Evolutionary conservation across 1,140 invertebrate genomes (phyloP), one percentile per base, ranked within the genome.

Genomic region (Drosophila ohnishii): DNA sequence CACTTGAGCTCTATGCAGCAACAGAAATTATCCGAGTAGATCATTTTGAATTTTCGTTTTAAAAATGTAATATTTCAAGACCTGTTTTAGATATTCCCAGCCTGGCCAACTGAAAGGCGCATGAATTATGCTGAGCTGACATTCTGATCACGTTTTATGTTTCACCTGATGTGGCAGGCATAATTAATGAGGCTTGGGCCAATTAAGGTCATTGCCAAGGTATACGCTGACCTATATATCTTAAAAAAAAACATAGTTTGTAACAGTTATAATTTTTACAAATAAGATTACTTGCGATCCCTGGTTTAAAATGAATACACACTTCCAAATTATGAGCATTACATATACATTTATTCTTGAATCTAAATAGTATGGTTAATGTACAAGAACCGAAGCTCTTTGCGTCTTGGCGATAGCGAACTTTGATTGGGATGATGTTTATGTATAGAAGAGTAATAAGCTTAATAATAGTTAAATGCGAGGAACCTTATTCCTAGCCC

Each of bases 1-100:
- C 70, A 66, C 39, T 39, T 79, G 0, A 87, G 50, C 0, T 76
- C 72, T 0, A 87, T 47, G 32, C 79, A 87, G n/a, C 67, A 83
- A 42, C 84, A 87, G 39, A 63, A 87, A 40, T 70, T 60, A 39
- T 87, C 72, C 14, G 72, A 70, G 57, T 87, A 88, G 42, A 87
- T 62, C 83, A 87, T 87, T 59, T 76, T 67, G 0, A 6, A 83
- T 83, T 59, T 60, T 67, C 0, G 16, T 28, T 55, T 60, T 28
- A 28, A 28, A 5, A 0, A 28, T 50, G 3, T 10, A 9, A 16
- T 32, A 60, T 25, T 59, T 57, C 9, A 14, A 65, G 0, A 37
- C 6, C n/a, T 8, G 8, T 66, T 37, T 66, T 8, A 37, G 37
- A 69, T 16, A 22, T 25, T 44, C 4, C 2, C 47, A 22, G 61